Conservation (phyloP, 2,797 vertebrate genomes). For the Gobionotothen gibberifrons region DNA sequence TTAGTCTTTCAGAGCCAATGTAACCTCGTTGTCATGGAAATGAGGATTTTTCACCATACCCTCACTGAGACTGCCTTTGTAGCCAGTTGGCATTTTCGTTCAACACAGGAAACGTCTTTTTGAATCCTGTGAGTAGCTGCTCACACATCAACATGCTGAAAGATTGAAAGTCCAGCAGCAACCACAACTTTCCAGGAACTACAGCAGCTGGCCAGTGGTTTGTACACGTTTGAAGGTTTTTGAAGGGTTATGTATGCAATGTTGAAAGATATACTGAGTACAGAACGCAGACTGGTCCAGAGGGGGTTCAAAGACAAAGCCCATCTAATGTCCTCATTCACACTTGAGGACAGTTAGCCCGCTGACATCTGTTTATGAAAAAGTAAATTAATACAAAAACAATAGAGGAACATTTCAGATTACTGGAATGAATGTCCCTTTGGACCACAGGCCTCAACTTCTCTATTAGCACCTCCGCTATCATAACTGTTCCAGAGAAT, state of each 20-base stretch:
- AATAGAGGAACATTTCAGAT: slow-evolving; percentile 38
- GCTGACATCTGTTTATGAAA: slow-evolving; percentile 55
- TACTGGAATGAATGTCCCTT: slow-evolving; percentile 42
- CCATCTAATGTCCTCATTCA: slow-evolving; percentile 46
- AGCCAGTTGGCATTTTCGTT: slow-evolving; percentile 24
- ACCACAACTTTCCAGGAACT: slow-evolving; percentile 49
- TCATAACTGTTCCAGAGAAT: slow-evolving; percentile 43
- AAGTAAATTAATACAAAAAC: slow-evolving; percentile 40
- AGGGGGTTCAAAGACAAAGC: slow-evolving; percentile 53
- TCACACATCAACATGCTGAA: slow-evolving; percentile 38
- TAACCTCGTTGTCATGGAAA: slow-evolving; percentile 29
- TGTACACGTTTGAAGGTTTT: slow-evolving; percentile 49
- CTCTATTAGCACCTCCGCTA: slow-evolving; percentile 41
- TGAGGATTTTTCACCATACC: neutral
- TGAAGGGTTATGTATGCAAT: slow-evolving; percentile 18
- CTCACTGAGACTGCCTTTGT: slow-evolving; percentile 23
- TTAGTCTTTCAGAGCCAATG: slow-evolving; percentile 13
- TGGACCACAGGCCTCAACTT: slow-evolving; percentile 32
- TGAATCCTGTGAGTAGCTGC: slow-evolving; percentile 33
- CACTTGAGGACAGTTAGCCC: slow-evolving; percentile 34
- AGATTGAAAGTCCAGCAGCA: slow-evolving; percentile 44
- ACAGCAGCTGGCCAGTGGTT: slow-evolving; percentile 39
- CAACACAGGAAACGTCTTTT: slow-evolving; percentile 56
- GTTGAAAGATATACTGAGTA: slow-evolving; percentile 46
- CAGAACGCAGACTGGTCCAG: slow-evolving; percentile 20